phyloP scores from a whole-genome alignment of 2,113 vertebrate genomes.

The Cromileptes altivelis region DNA sequence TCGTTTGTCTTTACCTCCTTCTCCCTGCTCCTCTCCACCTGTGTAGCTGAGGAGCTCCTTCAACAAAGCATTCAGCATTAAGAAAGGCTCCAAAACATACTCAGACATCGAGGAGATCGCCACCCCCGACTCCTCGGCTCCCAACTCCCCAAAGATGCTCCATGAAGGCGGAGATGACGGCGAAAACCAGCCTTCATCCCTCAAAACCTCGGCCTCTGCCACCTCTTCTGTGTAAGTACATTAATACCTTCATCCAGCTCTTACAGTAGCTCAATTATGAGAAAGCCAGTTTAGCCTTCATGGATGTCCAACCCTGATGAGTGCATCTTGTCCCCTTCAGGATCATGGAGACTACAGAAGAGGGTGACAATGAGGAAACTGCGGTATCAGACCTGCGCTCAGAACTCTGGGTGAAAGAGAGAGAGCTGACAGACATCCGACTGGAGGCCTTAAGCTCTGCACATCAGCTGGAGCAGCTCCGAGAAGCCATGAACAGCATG shows the following conservation, averaged over 20 bases:
- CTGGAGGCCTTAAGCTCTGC: slow-evolving; percentile 95
- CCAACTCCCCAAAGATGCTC: slow-evolving; percentile 93
- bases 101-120: slow-evolving; percentile 96
- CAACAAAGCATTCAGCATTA: slow-evolving; percentile 98
- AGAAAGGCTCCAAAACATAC: slow-evolving; percentile 96
- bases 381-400: slow-evolving; percentile 93
- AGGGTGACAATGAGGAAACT: slow-evolving; percentile 88
- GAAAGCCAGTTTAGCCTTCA: neutral
- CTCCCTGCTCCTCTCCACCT: neutral
- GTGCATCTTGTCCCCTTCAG: slow-evolving; percentile 66
- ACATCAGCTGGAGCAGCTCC: slow-evolving; percentile 94
- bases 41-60: slow-evolving; percentile 94
- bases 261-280: neutral
- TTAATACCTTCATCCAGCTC: neutral
- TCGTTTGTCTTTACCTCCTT: neutral
- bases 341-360: slow-evolving; percentile 87
- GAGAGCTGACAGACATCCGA: slow-evolving; percentile 95
- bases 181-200: slow-evolving; percentile 80
- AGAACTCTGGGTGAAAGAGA: slow-evolving; percentile 96
- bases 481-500: slow-evolving; percentile 97
- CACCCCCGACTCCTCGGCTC: slow-evolving; percentile 94
- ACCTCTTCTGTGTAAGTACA: slow-evolving; percentile 87
- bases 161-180: slow-evolving; percentile 84
- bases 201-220: slow-evolving; percentile 86
- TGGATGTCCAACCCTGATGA: slow-evolving; percentile 2